Evolutionary conservation across 2,113 vertebrate genomes (phyloP).

Genomic region (Gambusia affinis): DNA sequence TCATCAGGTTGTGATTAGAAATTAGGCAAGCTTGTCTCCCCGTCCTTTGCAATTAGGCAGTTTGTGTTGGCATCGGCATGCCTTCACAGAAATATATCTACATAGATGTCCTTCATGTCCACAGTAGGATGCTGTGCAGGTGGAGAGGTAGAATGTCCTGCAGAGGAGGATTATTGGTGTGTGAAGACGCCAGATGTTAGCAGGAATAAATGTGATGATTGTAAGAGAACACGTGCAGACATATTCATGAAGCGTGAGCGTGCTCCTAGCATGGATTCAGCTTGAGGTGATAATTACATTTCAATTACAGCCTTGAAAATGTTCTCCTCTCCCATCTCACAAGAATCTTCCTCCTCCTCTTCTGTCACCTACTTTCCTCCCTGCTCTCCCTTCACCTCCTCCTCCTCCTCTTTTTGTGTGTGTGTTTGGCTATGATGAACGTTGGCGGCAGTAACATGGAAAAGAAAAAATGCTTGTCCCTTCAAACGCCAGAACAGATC

Average conservation of each 20-base stretch:
- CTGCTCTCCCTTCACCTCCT: not conserved
- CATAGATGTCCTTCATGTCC: conserved; percentile 7
- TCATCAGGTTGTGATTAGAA: conserved; percentile 43
- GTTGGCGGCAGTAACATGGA: conserved; percentile 64
- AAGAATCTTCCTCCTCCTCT: not conserved
- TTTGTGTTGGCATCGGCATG: conserved; percentile 16
- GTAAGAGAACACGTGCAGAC: conserved; percentile 52
- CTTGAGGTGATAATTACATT: conserved; percentile 81
- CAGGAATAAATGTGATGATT: conserved; percentile 61
- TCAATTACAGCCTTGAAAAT: conserved; percentile 75
- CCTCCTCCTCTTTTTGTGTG: conserved; percentile 9
- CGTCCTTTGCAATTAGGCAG: conserved; percentile 10
- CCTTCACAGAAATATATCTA: conserved; percentile 3
- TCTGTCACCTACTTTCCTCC: not conserved
- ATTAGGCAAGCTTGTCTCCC: conserved; percentile 40
- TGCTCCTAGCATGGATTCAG: conserved; percentile 53
- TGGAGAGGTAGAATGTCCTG: conserved; percentile 50
- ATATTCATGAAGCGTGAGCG: conserved; percentile 22
- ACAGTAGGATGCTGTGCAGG: not conserved
- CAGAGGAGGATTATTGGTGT: conserved; percentile 68
- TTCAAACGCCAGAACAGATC: conserved; percentile 75
- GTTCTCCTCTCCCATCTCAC: conserved; percentile 58
- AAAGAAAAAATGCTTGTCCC: conserved; percentile 69
- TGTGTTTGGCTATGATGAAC: conserved; percentile 61
- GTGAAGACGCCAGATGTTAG: conserved; percentile 77